Evolutionary conservation across 2,113 vertebrate species (phyloP), one percentile per base, ranked within the genome.

Genomic region (Rhynchomys soricoides): DNA sequence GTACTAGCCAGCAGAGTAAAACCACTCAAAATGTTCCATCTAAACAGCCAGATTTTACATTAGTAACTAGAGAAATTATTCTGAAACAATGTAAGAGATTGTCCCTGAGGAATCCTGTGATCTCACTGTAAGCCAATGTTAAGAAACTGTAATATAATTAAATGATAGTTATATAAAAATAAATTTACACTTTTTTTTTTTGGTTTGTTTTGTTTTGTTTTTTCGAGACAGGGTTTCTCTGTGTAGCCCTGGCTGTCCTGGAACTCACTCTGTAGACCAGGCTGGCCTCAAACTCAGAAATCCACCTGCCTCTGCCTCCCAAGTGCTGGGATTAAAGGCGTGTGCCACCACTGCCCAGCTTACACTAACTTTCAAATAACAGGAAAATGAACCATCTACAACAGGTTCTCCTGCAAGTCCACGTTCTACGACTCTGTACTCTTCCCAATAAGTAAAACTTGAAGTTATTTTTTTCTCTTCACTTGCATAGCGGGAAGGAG

Each of bases 101-200:
- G 78, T 24, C 87, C 66, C 71, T 71, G 3, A 68, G 12, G 26
- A 55, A 77, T n/a, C 9, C 10, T 57, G 43, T 92, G 66, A 64
- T 88, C 34, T 59, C 57, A 91, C 50, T 89, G 37, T 70, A 81
- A 96, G 26, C n/a, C 7, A 71, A 52, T 57, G 88, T 91, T 86
- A 83, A 92, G 55, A 68, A 93, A 96, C 81, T 91, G 40, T 77
- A 86, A 19, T 82, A 45, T 45, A 29, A 45, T 11, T 87, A n/a
- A 17, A 43, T 34, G 52, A 83, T 29, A 93, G 55, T 16, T 82
- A n/a, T 55, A 59, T 82, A 82, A 43, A 82, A 59, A 29, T 59
- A 43, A 59, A 62, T 88, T 86, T 94, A 92, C 64, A 10, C n/a
- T 87, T n/a, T n/a, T n/a, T n/a, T n/a, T n/a, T n/a, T n/a, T n/a